These are phyloP conservation scores for Lutraria rhynchaena DNA, from an alignment of 1,140 invertebrate genomes.

Conservation along the genomic window DNA sequence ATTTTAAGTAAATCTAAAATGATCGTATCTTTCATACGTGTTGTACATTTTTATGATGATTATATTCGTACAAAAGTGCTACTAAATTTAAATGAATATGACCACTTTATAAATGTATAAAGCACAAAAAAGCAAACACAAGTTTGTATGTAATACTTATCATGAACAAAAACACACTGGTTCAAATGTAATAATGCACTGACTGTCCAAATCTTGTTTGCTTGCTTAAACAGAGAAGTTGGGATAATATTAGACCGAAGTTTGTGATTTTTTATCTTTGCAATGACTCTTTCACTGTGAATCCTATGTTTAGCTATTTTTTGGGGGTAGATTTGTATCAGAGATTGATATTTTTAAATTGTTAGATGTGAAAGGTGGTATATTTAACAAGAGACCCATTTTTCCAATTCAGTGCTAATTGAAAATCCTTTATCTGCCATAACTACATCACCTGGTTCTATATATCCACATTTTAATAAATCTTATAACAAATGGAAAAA, in stretches of 20 bases:
- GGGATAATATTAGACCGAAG: slow-evolving; percentile 56
- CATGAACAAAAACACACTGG: slow-evolving; percentile 61
- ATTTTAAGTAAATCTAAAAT: too few relatives aligned
- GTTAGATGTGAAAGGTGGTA: too few relatives aligned
- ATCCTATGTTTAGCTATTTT: slow-evolving; percentile 63
- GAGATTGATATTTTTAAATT: slow-evolving; percentile 36
- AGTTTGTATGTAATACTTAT: too few relatives aligned
- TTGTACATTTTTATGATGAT: too few relatives aligned
- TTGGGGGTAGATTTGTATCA: slow-evolving; percentile 33
- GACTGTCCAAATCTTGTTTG: slow-evolving; percentile 65
- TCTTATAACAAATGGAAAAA: slow-evolving; percentile 31
- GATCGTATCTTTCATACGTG: too few relatives aligned
- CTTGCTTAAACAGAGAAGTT: slow-evolving; percentile 59
- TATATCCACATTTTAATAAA: slow-evolving; percentile 15
- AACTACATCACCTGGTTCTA: slow-evolving; percentile 59
- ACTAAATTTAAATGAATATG: too few relatives aligned
- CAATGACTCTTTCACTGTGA: slow-evolving; percentile 62
- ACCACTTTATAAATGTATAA: too few relatives aligned
- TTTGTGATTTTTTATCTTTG: slow-evolving; percentile 61
- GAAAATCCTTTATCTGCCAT: slow-evolving; percentile 66
- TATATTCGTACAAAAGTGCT: too few relatives aligned
- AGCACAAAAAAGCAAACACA: too few relatives aligned
- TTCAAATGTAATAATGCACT: slow-evolving; percentile 59
- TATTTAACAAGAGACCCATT: too few relatives aligned
- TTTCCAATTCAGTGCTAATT: slow-evolving; percentile 54